A percentile compares a stretch with the other conserved stretches of the same genome.
These are phyloP conservation scores for Listronotus oregonensis DNA, from an alignment of 1,140 invertebrate species.

Conservation along the genomic window DNA sequence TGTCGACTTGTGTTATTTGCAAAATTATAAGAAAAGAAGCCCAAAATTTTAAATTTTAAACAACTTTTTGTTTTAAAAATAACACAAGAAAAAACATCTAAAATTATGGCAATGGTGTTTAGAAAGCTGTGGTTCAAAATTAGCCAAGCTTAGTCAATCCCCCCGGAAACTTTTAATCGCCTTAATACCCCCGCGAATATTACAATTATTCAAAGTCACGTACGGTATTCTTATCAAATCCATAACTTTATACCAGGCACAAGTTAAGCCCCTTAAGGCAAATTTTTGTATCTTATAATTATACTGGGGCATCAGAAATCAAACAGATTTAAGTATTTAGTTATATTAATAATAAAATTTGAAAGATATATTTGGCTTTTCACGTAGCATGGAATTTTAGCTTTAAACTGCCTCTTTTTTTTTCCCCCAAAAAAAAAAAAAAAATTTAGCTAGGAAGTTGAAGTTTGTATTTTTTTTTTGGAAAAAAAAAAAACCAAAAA, in stretches of 20 bases:
- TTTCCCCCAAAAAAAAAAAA: too few relatives aligned
- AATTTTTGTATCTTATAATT: conserved; percentile 40
- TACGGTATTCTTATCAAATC: conserved; percentile 39
- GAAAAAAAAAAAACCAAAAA: too few relatives aligned
- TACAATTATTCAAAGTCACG: conserved; percentile 41
- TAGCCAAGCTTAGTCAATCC: conserved; percentile 30
- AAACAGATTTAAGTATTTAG: conserved; percentile 32
- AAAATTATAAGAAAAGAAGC: too few relatives aligned
- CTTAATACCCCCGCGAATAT: conserved; percentile 32
- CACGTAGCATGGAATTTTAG: too few relatives aligned
- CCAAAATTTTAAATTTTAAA: too few relatives aligned
- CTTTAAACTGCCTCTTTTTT: too few relatives aligned
- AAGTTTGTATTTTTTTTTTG: too few relatives aligned
- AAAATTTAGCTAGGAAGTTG: too few relatives aligned
- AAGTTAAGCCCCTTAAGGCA: conserved; percentile 32
- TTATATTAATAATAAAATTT: conserved; percentile 24
- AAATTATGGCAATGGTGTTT: neutral
- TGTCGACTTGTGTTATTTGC: too few relatives aligned
- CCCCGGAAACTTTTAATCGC: conserved; percentile 36
- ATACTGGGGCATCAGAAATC: conserved; percentile 37
- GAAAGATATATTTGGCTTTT: neutral
- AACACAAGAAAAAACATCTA: too few relatives aligned
- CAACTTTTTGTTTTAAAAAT: too few relatives aligned
- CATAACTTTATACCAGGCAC: conserved; percentile 38
- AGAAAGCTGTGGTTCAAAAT: conserved; percentile 18